Base-by-base conservation (phyloP, 2,113 vertebrate genomes). In the Ibidorhyncha struthersii region DNA sequence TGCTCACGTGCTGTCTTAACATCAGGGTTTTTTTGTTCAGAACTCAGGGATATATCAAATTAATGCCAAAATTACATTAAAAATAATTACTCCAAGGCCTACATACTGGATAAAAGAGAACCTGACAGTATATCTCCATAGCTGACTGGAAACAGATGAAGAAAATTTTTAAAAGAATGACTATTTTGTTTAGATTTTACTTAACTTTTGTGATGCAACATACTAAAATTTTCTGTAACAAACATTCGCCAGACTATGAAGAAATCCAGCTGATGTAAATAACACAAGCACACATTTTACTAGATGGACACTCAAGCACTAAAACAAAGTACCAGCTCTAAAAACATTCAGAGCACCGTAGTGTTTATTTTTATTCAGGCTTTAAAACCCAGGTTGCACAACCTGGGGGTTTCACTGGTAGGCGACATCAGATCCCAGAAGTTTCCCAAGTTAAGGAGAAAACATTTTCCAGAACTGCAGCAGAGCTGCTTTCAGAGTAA, bases 1-100 rank as follows among this genome's bases (percentile, higher is more conserved):
- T 55, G n/a, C 9, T 69, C 5, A 14, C 0, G 2, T 10, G 2
- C 11, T 30, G 9, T 59, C 32, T 72, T 50, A 49, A 50, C 2
- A 19, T 25, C 8, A 56, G 9, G 8, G 6, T 3, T 2, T 22
- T 69, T 66, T 66, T 52, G 18, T 25, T 77, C 43, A 81, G 21
- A 77, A 55, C 10, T 52, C n/a, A 8, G 4, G 12, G 2, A 77
- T 55, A 4, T 61, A 61, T 52, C 18, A 41, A 77, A 65, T 73
- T 52, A 63, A 8, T 61, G n/a, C 26, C 36, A 72, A 38, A 1
- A 29, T 40, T n/a, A 41, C 22, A 40, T 43, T 23, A 16, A 59
- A 89, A 86, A 27, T 23, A 41, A 12, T 92, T 7, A 70, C 7
- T 70, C 23, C 17, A 23, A 71, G 23, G 11, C 15, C 45, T 61